These are phyloP conservation scores for Maylandia zebra DNA, from an alignment of 2,113 vertebrate genomes.

Conservation along the genomic window DNA sequence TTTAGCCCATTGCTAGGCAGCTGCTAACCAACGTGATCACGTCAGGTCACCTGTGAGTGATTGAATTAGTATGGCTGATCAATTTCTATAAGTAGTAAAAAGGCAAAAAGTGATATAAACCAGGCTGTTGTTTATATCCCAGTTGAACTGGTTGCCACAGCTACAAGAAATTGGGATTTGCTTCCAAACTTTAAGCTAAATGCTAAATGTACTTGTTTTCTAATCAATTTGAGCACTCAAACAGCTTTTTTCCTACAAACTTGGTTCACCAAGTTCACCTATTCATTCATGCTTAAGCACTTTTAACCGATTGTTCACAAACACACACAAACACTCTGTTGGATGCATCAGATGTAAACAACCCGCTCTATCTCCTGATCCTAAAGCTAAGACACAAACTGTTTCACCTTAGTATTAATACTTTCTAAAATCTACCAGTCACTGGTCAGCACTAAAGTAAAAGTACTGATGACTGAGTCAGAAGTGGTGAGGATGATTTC, in stretches of 20 bases:
- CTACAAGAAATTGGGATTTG: background rate
- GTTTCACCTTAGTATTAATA: background rate
- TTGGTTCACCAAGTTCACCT: background rate
- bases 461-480: background rate
- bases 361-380: background rate
- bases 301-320: background rate
- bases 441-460: background rate
- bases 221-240: background rate
- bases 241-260: background rate
- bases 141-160: background rate
- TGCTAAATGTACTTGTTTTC: background rate
- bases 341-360: background rate
- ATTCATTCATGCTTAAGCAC: background rate
- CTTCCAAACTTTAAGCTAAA: background rate
- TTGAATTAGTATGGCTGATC: background rate
- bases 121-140: background rate
- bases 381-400: background rate
- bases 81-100: background rate
- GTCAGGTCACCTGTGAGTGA: background rate
- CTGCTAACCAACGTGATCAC: background rate
- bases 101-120: too few species aligned
- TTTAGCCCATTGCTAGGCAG: background rate
- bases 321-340: background rate
- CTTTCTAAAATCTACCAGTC: background rate
- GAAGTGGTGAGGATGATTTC: background rate